phyloP scores from a whole-genome alignment of 2,888 invertebrate genomes.

The Atherix ibis region DNA sequence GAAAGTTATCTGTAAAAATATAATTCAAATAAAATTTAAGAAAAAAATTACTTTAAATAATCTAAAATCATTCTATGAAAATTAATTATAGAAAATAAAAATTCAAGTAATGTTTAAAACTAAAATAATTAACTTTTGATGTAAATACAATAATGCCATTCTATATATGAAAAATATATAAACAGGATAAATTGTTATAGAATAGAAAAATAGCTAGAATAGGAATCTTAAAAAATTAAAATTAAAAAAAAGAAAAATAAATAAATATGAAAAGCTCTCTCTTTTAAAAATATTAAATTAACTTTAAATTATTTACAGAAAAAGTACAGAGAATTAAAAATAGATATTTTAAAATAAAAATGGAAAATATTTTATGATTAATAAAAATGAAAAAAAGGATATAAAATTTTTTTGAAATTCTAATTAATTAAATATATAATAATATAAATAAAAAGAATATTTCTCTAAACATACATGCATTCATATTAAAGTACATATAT shows the following conservation, averaged over 20 bases:
- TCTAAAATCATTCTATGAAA: background rate
- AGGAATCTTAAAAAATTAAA: slow-evolving; percentile 1
- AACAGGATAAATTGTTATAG: too few species aligned
- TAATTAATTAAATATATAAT: background rate
- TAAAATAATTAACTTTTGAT: slow-evolving; percentile 4
- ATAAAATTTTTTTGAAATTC: background rate
- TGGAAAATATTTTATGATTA: background rate
- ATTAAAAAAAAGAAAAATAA: slow-evolving; percentile 3
- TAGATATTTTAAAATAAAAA: too few species aligned
- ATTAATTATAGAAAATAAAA: slow-evolving; percentile 2
- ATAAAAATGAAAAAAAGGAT: background rate
- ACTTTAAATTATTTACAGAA: too few species aligned
- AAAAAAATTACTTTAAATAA: background rate
- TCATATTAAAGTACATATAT: too few species aligned
- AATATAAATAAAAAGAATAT: background rate
- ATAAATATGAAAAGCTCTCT: slow-evolving; percentile 1
- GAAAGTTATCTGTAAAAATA: too few species aligned
- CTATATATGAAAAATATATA: too few species aligned
- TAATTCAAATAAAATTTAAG: slow-evolving; percentile 2
- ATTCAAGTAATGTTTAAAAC: slow-evolving; percentile 3
- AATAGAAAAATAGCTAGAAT: too few species aligned
- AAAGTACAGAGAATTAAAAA: too few species aligned
- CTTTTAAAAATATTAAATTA: too few species aligned
- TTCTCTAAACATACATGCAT: too few species aligned
- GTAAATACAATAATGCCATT: slow-evolving; percentile 8